Conservation (phyloP, 1,140 invertebrate genomes). For the Bursaphelenchus mucronatus region DNA sequence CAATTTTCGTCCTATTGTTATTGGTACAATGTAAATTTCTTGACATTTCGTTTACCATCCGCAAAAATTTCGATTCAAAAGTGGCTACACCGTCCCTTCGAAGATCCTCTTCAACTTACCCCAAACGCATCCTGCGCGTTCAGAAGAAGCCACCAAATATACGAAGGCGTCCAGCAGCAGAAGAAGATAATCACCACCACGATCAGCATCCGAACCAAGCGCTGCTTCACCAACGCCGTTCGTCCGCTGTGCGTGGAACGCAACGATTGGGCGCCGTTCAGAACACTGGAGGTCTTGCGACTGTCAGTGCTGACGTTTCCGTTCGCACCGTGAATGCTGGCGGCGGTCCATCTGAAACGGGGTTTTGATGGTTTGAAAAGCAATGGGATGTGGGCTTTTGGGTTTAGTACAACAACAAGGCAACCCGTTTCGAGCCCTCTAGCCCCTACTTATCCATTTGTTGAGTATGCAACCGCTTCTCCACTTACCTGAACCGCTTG, state of each 20-base stretch:
- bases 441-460: too few species aligned
- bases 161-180: constrained; percentile 84
- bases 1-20: too few species aligned
- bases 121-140: constrained; percentile 76
- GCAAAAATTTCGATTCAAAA: too few species aligned
- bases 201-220: constrained; percentile 80
- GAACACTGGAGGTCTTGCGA: constrained; percentile 13
- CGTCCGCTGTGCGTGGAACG: constrained; percentile 52
- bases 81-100: too few species aligned
- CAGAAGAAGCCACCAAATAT: constrained; percentile 68
- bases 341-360: neutral
- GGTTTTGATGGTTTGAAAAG: neutral
- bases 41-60: too few species aligned
- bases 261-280: constrained; percentile 28
- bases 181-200: constrained; percentile 86
- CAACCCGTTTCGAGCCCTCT: too few species aligned
- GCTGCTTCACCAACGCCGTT: constrained; percentile 55
- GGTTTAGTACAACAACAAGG: too few species aligned
- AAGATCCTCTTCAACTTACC: constrained; percentile 68
- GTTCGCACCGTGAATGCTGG: neutral
- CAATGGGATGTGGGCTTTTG: too few species aligned
- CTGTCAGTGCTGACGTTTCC: constrained; percentile 5
- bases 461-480: too few species aligned
- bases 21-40: too few species aligned
- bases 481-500: too few species aligned